A percentile compares a stretch with the other conserved stretches of the same genome.
These are phyloP conservation scores for Lasioglossum pauxillum DNA, from an alignment of 2,888 invertebrate genomes.

Conservation along the genomic window DNA sequence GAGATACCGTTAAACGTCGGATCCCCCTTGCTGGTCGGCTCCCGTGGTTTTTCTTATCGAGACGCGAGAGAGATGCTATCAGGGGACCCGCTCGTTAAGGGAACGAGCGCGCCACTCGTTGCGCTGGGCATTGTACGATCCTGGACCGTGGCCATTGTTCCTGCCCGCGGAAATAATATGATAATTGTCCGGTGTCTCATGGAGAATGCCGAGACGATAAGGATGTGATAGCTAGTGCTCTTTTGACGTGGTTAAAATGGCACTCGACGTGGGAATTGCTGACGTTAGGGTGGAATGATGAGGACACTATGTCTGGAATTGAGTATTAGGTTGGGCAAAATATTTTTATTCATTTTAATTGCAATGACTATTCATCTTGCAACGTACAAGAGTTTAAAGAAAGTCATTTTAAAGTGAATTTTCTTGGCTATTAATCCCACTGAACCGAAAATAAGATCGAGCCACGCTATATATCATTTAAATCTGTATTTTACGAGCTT, in stretches of 20 bases:
- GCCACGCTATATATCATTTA: neutral
- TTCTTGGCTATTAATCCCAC: neutral
- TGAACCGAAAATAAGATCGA: neutral
- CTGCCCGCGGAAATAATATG: conserved; percentile 27
- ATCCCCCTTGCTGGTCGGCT: neutral
- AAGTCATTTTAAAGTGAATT: neutral
- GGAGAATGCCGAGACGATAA: neutral
- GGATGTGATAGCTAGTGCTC: neutral
- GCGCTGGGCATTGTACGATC: neutral
- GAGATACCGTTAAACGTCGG: conserved; percentile 44
- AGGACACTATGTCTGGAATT: neutral
- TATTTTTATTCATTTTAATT: neutral
- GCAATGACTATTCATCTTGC: neutral
- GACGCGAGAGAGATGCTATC: conserved; percentile 21
- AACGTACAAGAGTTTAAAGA: neutral
- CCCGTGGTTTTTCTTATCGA: conserved; percentile 39
- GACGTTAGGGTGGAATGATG: neutral
- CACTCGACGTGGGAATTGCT: neutral
- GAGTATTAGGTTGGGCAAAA: neutral
- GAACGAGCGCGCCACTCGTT: conserved; percentile 4
- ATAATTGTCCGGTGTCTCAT: conserved; percentile 25
- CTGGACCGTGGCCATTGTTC: conserved; percentile 6
- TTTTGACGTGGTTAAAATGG: neutral
- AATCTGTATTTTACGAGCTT: neutral
- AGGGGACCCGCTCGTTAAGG: conserved; percentile 19